phyloP scores from a whole-genome alignment of 2,888 invertebrate species.

The Peribatodes rhomboidaria region DNA sequence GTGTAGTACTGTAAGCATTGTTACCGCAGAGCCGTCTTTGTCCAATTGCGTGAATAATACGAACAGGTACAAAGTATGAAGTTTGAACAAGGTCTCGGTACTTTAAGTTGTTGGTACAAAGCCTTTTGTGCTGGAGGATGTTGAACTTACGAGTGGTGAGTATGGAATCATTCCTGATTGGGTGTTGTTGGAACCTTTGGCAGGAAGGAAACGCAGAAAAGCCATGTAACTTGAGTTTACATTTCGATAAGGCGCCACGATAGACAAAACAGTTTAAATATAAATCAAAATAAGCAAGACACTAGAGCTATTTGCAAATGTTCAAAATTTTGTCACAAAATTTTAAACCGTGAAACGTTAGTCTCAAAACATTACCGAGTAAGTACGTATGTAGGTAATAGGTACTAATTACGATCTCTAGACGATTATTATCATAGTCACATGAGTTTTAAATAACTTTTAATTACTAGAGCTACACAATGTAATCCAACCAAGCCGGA shows the following conservation, averaged over 20 bases:
- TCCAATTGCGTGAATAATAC: constrained; percentile 17
- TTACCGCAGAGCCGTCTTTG: constrained; percentile 13
- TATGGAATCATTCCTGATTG: background rate
- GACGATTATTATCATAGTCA: background rate
- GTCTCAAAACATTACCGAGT: too few species aligned
- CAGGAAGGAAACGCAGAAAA: constrained; percentile 4
- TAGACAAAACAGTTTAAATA: constrained; percentile 1
- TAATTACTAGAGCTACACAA: constrained; percentile 13
- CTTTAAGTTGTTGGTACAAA: constrained; percentile 24
- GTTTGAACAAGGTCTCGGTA: constrained; percentile 16
- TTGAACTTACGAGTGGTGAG: constrained; percentile 7
- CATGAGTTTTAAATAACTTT: constrained; percentile 18
- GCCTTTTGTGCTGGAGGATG: constrained; percentile 28
- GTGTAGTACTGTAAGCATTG: constrained; percentile 12
- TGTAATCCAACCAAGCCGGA: constrained; percentile 13
- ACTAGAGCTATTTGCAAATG: background rate
- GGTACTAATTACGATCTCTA: background rate
- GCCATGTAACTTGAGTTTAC: background rate
- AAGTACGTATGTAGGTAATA: too few species aligned
- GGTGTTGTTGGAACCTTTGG: constrained; percentile 4
- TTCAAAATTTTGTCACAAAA: background rate
- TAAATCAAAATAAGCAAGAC: background rate
- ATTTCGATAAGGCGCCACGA: constrained; percentile 26
- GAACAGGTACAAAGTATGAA: constrained; percentile 1
- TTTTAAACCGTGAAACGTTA: background rate